Percentiles rank a stretch among this genome's conserved stretches.
phyloP scores from a whole-genome alignment of 2,797 vertebrate species.

The Mormyrus hasselquistii region DNA sequence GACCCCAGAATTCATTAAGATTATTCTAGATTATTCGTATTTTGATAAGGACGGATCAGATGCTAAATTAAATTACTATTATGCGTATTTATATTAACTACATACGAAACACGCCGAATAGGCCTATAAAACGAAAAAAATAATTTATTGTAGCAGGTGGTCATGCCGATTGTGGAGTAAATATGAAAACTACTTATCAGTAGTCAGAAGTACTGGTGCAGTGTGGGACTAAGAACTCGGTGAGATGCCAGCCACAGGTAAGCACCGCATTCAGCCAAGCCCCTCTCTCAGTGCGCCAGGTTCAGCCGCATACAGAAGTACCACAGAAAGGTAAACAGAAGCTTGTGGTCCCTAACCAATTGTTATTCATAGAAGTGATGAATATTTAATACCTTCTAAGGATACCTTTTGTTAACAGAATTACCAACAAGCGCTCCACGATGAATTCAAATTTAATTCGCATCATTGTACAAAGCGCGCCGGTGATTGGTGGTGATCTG shows the following conservation, averaged over 20 bases:
- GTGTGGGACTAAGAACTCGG: neutral
- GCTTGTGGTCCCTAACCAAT: constrained; percentile 55
- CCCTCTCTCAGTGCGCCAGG: neutral
- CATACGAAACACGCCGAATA: neutral
- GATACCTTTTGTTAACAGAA: constrained; percentile 79
- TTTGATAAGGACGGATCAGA: neutral
- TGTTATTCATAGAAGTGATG: constrained; percentile 73
- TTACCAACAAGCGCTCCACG: constrained; percentile 63
- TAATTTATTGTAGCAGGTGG: neutral
- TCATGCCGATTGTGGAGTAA: neutral
- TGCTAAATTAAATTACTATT: neutral
- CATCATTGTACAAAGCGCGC: constrained; percentile 17
- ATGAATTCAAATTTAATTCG: constrained; percentile 55
- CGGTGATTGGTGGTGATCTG: neutral
- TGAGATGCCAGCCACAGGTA: neutral
- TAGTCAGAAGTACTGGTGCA: neutral
- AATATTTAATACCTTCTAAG: constrained; percentile 76
- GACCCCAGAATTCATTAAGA: neutral
- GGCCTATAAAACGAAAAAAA: neutral
- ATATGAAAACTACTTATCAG: neutral
- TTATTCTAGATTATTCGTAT: neutral
- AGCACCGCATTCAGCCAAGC: neutral
- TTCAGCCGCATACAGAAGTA: constrained; percentile 27
- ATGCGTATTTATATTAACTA: neutral
- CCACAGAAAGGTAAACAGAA: constrained; percentile 61